Percentiles rank a stretch among this genome's conserved stretches.
Evolutionary conservation across 1,140 invertebrate species (phyloP).

Genomic region (Nasonia vitripennis): DNA sequence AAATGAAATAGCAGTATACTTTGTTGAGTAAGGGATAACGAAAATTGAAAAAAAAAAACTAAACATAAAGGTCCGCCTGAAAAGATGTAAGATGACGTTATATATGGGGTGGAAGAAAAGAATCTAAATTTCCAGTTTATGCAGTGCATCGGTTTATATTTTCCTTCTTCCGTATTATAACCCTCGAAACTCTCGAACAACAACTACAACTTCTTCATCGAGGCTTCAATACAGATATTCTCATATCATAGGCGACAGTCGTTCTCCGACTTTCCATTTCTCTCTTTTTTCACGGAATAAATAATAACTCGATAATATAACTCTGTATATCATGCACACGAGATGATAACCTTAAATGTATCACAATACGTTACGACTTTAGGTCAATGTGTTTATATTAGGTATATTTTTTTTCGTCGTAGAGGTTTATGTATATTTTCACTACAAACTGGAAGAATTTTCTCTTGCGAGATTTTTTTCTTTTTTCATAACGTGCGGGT

Average conservation of each 20-base stretch:
- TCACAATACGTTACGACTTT: slow-evolving; percentile 48
- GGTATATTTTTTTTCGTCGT: not conserved
- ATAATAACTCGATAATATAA: slow-evolving; percentile 10
- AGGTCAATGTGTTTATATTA: slow-evolving; percentile 16
- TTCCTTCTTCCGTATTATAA: slow-evolving; percentile 35
- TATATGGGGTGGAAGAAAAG: slow-evolving; percentile 22
- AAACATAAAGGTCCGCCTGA: not conserved
- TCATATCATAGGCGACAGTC: slow-evolving; percentile 6
- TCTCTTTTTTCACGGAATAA: slow-evolving; percentile 11
- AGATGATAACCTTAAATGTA: slow-evolving; percentile 47
- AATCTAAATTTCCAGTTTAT: slow-evolving; percentile 25
- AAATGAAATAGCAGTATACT: not conserved
- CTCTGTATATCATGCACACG: slow-evolving; percentile 22
- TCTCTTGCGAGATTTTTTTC: not conserved
- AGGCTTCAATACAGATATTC: slow-evolving; percentile 30
- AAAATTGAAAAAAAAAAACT: slow-evolving; percentile 21
- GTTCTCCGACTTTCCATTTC: slow-evolving; percentile 31
- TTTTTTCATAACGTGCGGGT: not conserved
- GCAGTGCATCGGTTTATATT: slow-evolving; percentile 36
- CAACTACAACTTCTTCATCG: not conserved
- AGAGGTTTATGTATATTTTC: not conserved
- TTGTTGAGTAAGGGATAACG: not conserved
- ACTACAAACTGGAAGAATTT: slow-evolving; percentile 19
- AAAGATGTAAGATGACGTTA: slow-evolving; percentile 10
- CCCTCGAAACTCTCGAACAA: slow-evolving; percentile 31